Percentiles rank a stretch among this genome's conserved stretches.
Evolutionary conservation across 2,797 vertebrate genomes (phyloP).

Genomic region (Coracias cyanogaster): DNA sequence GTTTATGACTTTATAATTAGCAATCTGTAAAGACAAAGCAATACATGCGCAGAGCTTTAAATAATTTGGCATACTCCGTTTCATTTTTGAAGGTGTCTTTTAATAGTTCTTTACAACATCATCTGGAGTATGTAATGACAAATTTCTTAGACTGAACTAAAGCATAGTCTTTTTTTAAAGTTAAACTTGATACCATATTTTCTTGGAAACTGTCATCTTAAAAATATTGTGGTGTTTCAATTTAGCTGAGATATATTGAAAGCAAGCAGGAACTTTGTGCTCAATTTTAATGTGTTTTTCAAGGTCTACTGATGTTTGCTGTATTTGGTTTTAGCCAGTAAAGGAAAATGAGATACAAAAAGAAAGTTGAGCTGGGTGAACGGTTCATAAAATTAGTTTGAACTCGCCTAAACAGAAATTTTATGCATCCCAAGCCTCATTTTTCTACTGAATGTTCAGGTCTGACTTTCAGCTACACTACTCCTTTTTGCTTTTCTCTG

Average conservation of each 20-base stretch:
- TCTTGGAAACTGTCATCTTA: slow-evolving; percentile 44
- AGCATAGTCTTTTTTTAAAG: neutral
- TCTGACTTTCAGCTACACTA: slow-evolving; percentile 11
- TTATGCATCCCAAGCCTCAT: slow-evolving; percentile 46
- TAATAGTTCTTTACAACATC: neutral
- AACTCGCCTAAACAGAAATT: slow-evolving; percentile 64
- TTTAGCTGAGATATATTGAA: slow-evolving; percentile 26
- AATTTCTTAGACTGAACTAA: slow-evolving; percentile 23
- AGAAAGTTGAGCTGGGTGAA: slow-evolving; percentile 53
- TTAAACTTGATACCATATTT: slow-evolving; percentile 32
- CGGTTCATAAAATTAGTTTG: slow-evolving; percentile 66
- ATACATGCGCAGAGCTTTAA: neutral
- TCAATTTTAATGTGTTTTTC: slow-evolving; percentile 66
- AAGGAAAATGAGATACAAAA: slow-evolving; percentile 65
- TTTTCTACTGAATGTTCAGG: slow-evolving; percentile 32
- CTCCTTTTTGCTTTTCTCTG: neutral
- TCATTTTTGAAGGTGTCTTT: neutral
- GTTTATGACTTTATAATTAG: neutral
- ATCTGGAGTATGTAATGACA: neutral
- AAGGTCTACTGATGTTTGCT: slow-evolving; percentile 65
- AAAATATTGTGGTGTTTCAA: slow-evolving; percentile 52
- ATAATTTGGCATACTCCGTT: neutral
- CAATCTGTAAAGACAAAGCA: neutral
- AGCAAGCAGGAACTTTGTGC: slow-evolving; percentile 24
- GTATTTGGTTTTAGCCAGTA: slow-evolving; percentile 54